Evolutionary conservation across 2,113 vertebrate genomes (phyloP).

Genomic region (Myanophis thanlyinensis): DNA sequence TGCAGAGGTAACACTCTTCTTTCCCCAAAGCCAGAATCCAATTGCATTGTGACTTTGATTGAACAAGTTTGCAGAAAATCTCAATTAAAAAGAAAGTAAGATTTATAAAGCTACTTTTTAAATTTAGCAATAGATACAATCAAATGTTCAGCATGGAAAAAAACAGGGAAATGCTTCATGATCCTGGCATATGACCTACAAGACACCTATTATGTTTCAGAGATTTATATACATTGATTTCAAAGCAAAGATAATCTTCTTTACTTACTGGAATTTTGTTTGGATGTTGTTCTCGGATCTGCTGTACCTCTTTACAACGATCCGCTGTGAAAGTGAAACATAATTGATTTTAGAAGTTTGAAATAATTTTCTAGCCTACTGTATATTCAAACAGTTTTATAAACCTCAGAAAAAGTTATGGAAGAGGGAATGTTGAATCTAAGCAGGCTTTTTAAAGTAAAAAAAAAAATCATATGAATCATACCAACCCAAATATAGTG

Average conservation of each 20-base stretch:
- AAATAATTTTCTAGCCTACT: background rate
- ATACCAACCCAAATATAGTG: background rate
- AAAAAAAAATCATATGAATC: background rate
- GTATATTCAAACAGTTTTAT: background rate
- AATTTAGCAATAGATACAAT: background rate
- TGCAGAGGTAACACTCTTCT: background rate
- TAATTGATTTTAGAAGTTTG: background rate
- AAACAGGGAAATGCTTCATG: background rate
- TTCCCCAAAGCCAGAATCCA: background rate
- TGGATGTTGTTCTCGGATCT: conserved; percentile 96
- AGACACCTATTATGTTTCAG: background rate
- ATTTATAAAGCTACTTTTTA: background rate
- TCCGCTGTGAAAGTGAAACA: conserved; percentile 77
- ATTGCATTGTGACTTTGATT: background rate
- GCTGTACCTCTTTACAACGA: conserved; percentile 96
- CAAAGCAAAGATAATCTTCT: background rate
- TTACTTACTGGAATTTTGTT: conserved; percentile 95
- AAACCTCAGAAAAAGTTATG: background rate
- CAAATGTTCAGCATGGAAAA: fast-evolving
- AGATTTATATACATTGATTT: background rate
- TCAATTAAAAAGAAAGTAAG: background rate
- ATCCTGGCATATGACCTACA: background rate
- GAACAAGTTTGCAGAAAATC: background rate
- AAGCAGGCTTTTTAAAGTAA: background rate
- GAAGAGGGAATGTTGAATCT: background rate